These are phyloP conservation scores for Pyrocoelia pectoralis DNA, from an alignment of 2,888 invertebrate genomes.

Conservation along the genomic window DNA sequence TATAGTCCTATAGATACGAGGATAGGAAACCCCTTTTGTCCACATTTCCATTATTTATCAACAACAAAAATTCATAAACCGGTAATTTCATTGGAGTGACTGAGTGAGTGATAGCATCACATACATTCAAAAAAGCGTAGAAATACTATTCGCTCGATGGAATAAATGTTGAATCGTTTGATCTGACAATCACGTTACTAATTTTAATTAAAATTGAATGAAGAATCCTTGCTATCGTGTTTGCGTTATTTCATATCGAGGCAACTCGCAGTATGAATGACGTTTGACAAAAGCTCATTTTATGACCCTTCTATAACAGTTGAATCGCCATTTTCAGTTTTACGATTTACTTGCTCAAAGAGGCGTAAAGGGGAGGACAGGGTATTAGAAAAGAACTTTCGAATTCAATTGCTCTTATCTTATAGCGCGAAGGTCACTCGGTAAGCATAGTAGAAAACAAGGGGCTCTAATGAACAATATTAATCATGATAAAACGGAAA, in stretches of 20 bases:
- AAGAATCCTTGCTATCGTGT: not conserved
- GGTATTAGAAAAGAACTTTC: not conserved
- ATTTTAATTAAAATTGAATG: not conserved
- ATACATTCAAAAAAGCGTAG: no score
- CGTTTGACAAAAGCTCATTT: constrained; percentile 1
- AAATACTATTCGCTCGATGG: no score
- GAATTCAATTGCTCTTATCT: not conserved
- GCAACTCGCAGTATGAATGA: not conserved
- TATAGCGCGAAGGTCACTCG: constrained; percentile 1
- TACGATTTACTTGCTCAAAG: constrained; percentile 5
- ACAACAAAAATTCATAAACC: no score
- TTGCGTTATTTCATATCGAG: not conserved
- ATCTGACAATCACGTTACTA: no score
- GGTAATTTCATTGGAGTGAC: no score
- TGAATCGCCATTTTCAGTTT: constrained; percentile 2
- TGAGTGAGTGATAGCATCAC: no score
- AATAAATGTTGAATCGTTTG: no score
- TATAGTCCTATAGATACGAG: no score
- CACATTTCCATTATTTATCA: no score
- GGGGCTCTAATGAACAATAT: constrained; percentile 19
- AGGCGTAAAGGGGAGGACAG: not conserved
- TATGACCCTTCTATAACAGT: not conserved
- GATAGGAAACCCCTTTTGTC: no score
- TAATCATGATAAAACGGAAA: constrained; percentile 25
- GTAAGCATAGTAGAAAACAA: constrained; percentile 16